Percentiles rank a stretch among this genome's conserved stretches.
Conservation (phyloP, 2,797 vertebrate genomes). For the Xiphophorus birchmanni region DNA sequence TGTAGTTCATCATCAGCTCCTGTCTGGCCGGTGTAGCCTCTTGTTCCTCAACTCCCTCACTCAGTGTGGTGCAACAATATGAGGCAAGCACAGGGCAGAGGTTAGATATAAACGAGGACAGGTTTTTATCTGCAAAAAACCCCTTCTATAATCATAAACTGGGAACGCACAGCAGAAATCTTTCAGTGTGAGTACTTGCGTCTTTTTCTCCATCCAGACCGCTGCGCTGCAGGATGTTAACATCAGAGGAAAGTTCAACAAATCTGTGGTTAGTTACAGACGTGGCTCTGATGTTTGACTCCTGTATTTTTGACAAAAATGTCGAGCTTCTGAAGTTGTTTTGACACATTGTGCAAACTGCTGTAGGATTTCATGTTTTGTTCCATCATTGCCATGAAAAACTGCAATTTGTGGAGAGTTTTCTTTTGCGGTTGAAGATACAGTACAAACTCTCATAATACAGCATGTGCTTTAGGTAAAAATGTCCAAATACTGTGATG, state of each 20-base stretch:
- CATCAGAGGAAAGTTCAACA: conserved; percentile 48
- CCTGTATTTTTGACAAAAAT: conserved; percentile 25
- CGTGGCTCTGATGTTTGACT: conserved; percentile 30
- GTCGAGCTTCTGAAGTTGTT: conserved; percentile 25
- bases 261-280: conserved; percentile 36
- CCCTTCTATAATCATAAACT: conserved; percentile 37
- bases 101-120: conserved; percentile 36
- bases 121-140: conserved; percentile 21
- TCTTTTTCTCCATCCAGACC: conserved; percentile 41
- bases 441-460: conserved; percentile 1
- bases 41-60: conserved; percentile 22
- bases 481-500: conserved; percentile 7
- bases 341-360: conserved; percentile 35
- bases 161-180: conserved; percentile 29
- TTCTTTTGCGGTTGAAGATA: conserved; percentile 11
- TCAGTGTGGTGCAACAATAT: conserved; percentile 30
- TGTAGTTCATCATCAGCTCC: neutral
- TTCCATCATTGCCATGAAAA: conserved; percentile 11
- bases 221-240: conserved; percentile 25
- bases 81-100: conserved; percentile 39
- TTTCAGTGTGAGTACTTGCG: conserved; percentile 35
- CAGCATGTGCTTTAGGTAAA: conserved; percentile 29
- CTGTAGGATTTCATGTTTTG: conserved; percentile 16
- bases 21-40: neutral
- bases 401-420: conserved; percentile 3